Base-by-base conservation (phyloP, 2,888 invertebrate genomes). In the Myopa testacea region DNA sequence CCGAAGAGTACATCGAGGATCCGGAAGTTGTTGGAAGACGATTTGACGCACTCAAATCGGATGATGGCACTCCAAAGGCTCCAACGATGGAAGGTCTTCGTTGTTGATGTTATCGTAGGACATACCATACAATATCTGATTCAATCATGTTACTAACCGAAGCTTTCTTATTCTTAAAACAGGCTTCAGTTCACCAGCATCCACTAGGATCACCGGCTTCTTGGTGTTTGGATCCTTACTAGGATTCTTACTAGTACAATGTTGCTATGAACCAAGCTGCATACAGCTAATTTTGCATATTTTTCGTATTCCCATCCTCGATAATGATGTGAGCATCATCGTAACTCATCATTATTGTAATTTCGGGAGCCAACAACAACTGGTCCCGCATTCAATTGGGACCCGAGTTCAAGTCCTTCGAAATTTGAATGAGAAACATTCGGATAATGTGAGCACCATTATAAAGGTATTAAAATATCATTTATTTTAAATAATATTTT, bases 1-100 rank as follows among this genome's bases (percentile, higher is more conserved):
- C 94, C 0, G 97, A 97, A 86, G 97, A 97, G 87, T 97, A 95
- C 84, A 94, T 93, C 86, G 87, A 92, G 81, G 93, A 94, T 50
- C 95, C 95, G 0, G 92, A 93, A 82, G 92, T 94, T 5, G 88
- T 95, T 19, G 90, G 93, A 37, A 90, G 94, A 77, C 91, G 96
- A 85, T 79, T 81, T 63, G 86, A 86, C 72, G 83, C 78, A 12
- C 80, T 82, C 5, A 86, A 85, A 77, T 87, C 75, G 60, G 88
- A 89, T 0, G 84, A 80, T 1, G 89, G 89, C 4, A 89, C 75
- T 89, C 89, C 40, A 89, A 79, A 0, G 89, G 89, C 0, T 84
- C 88, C n/a, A 89, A 75, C 0, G 84, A 84, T 1, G 87, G 88
- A 70, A 87, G 81, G 14, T 88, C 87, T 45, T 83, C 83, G 74